Conservation (phyloP, 2,113 vertebrate genomes). For the Rattus rattus region DNA sequence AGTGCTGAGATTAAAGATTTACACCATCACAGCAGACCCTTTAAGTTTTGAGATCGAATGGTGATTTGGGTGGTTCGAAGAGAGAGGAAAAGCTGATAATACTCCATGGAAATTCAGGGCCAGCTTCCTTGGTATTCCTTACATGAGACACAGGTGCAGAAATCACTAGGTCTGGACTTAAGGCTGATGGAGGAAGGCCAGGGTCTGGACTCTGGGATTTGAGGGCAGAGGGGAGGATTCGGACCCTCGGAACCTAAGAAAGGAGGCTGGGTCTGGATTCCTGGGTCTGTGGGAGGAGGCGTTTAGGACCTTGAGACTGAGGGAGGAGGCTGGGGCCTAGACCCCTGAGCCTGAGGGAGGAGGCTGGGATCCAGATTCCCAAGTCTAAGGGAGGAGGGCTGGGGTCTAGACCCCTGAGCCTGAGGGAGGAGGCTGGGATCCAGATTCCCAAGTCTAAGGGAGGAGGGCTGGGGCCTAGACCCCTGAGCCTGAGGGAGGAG, state of each 20-base stretch:
- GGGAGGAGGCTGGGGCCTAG: neutral
- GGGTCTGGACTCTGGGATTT: neutral
- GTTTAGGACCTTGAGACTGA: neutral
- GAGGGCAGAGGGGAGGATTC: neutral
- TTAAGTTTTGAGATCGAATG: neutral
- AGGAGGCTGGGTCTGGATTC: neutral
- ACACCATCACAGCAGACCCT: neutral
- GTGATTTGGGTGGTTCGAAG: neutral
- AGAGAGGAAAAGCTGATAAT: neutral
- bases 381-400: neutral
- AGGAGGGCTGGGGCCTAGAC: neutral
- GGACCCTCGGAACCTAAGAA: neutral
- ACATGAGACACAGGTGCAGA: neutral
- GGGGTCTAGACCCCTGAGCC: neutral
- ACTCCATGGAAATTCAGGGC: neutral
- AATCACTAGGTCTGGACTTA: too few relatives aligned
- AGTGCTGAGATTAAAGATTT: neutral
- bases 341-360: too few relatives aligned
- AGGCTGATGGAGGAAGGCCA: neutral
- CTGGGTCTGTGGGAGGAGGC: neutral
- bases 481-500: neutral
- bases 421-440: too few relatives aligned
- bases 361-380: too few relatives aligned
- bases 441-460: neutral
- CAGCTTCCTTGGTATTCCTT: neutral